phyloP scores from a whole-genome alignment of 1,140 invertebrate genomes.

The roundworm (Caenorhabditis elegans) region WBcel235 BX284606.5:2885501-2886000 shows the following conservation, averaged over 20 bases:
- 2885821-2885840: neutral
- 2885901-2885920: constrained; percentile 5
- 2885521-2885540: constrained; percentile 6
- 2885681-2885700: constrained; percentile 7
- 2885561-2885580: constrained; percentile 18
- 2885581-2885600: constrained; percentile 33
- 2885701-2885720: neutral
- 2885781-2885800: neutral
- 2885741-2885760: neutral
- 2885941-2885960: constrained; percentile 5
- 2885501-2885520: constrained; percentile 15
- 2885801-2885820: neutral
- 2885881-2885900: neutral
- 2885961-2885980: constrained; percentile 37
- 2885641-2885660: constrained; percentile 25
- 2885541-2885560: constrained; percentile 21
- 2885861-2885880: neutral
- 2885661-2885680: neutral
- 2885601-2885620: neutral
- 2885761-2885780: neutral
- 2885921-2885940: constrained; percentile 23
- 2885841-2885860: neutral
- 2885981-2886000: constrained; percentile 34
- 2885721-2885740: neutral
- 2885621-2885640: constrained; percentile 20